phyloP scores from a whole-genome alignment of 1,140 invertebrate genomes.

The Plectus sambesii region DNA sequence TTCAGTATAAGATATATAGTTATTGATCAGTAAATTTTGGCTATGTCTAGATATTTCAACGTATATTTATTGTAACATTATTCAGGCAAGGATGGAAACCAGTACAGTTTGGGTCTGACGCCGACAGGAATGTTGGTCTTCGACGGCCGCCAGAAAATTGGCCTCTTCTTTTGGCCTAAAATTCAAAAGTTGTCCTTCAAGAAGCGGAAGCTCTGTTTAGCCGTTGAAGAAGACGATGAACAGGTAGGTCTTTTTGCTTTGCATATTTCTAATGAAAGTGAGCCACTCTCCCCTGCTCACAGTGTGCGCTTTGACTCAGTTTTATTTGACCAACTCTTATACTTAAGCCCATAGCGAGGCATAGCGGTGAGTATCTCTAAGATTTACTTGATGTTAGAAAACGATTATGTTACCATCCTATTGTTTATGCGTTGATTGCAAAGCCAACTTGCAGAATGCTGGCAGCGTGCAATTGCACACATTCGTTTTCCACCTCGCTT shows the following conservation, averaged over 20 bases:
- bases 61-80: slow-evolving; percentile 14
- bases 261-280: too few relatives aligned
- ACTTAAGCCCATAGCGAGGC: background rate
- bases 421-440: background rate
- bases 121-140: slow-evolving; percentile 92
- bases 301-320: background rate
- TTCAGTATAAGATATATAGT: slow-evolving; percentile 4
- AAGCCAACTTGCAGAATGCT: slow-evolving; percentile 18
- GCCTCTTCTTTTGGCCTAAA: slow-evolving; percentile 84
- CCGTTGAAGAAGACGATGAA: slow-evolving; percentile 43
- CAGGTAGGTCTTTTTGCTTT: slow-evolving; percentile 29
- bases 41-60: slow-evolving; percentile 3
- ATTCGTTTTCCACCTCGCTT: slow-evolving; percentile 61
- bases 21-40: too few relatives aligned
- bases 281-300: too few relatives aligned
- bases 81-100: slow-evolving; percentile 88
- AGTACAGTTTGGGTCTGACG: slow-evolving; percentile 89
- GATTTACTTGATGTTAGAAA: background rate
- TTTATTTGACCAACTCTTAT: background rate
- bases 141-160: slow-evolving; percentile 87
- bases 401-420: too few relatives aligned
- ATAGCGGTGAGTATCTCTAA: too few relatives aligned
- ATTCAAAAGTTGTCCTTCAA: slow-evolving; percentile 41
- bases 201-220: slow-evolving; percentile 39
- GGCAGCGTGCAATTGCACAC: slow-evolving; percentile 43